phyloP scores from a whole-genome alignment of 1,140 invertebrate species.

The Saccostrea echinata region DNA sequence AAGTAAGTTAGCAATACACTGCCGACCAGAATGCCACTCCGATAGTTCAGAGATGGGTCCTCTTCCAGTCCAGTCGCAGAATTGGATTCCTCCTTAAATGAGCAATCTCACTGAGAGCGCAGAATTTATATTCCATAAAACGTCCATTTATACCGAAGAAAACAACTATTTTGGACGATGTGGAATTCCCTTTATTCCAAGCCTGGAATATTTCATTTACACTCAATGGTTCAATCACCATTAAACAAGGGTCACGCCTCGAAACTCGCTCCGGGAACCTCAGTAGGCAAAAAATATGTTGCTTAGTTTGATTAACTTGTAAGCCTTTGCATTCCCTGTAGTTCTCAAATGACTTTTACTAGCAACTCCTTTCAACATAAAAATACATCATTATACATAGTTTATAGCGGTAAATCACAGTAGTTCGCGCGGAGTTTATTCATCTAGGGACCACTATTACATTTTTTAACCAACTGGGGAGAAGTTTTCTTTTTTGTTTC shows the following conservation, averaged over 20 bases:
- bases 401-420: background rate
- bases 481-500: background rate
- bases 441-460: background rate
- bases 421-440: background rate
- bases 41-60: background rate
- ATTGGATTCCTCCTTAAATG: background rate
- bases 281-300: background rate
- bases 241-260: background rate
- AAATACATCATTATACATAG: constrained; percentile 4
- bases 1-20: background rate
- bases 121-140: constrained; percentile 28
- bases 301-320: background rate
- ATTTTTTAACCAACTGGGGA: background rate
- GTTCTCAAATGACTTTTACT: constrained; percentile 16
- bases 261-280: background rate
- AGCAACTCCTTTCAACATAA: constrained; percentile 35
- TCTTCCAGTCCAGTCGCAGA: background rate
- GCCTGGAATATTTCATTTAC: constrained; percentile 31
- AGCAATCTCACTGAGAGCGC: background rate
- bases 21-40: background rate
- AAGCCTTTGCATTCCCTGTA: background rate
- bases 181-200: constrained; percentile 29
- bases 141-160: constrained; percentile 8
- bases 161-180: constrained; percentile 13
- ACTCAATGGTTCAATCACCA: constrained; percentile 18